These are phyloP conservation scores for Chondrosia reniformis DNA, from an alignment of 37 sponge, comb jelly and placozoan species.

Conservation along the genomic window DNA sequence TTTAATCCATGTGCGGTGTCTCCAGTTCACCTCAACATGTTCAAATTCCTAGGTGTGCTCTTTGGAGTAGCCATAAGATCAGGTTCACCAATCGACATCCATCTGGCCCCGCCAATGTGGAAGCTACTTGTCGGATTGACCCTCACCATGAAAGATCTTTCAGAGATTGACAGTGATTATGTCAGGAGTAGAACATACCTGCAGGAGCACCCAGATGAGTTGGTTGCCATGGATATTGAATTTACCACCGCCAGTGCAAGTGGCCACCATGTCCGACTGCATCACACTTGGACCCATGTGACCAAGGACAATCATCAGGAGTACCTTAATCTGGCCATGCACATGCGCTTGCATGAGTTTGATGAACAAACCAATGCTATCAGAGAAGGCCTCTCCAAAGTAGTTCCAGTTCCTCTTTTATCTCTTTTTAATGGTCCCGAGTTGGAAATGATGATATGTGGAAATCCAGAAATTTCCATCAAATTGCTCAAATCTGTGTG, in stretches of 20 bases:
- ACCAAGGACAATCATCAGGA: slow-evolving; percentile 69
- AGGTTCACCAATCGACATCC: slow-evolving; percentile 80
- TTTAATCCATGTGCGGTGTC: slow-evolving; percentile 78
- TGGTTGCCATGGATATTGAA: slow-evolving; percentile 71
- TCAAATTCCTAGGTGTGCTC: slow-evolving; percentile 83
- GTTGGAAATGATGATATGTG: slow-evolving; percentile 89
- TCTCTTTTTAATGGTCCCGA: slow-evolving; percentile 90
- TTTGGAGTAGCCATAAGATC: slow-evolving; percentile 90
- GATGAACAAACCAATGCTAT: slow-evolving; percentile 74
- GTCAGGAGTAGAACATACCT: slow-evolving; percentile 74
- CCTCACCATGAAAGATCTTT: slow-evolving; percentile 76
- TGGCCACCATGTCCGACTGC: slow-evolving; percentile 73
- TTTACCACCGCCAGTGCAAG: slow-evolving; percentile 85
- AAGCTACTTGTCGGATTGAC: slow-evolving; percentile 83
- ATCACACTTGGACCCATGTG: slow-evolving; percentile 59
- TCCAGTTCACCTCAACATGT: slow-evolving; percentile 83
- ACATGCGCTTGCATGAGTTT: slow-evolving; percentile 90
- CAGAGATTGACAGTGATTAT: slow-evolving; percentile 89
- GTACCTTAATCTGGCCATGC: slow-evolving; percentile 75
- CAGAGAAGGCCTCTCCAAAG: slow-evolving; percentile 75
- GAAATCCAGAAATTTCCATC: slow-evolving; percentile 81
- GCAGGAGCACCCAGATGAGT: slow-evolving; percentile 75
- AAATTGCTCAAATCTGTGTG: slow-evolving; percentile 86
- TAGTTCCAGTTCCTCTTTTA: slow-evolving; percentile 89
- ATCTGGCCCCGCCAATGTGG: slow-evolving; percentile 92